Percentiles rank a stretch among this genome's conserved stretches.
Conservation (phyloP, 2,888 invertebrate genomes). For the Teleiodes luculella region DNA sequence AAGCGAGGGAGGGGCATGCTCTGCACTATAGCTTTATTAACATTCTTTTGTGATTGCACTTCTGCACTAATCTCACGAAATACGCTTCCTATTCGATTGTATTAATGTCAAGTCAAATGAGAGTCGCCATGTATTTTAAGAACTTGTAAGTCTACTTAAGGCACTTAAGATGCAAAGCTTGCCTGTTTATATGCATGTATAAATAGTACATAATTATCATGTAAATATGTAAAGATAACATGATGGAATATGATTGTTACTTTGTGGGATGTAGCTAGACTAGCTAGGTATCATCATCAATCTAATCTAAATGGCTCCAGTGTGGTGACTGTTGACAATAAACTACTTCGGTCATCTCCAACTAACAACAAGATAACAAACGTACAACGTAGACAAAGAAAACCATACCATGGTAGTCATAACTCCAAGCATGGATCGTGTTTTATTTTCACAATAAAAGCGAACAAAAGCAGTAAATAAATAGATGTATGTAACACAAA, state of each 20-base stretch:
- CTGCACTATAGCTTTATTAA: slow-evolving; percentile 31
- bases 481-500: slow-evolving; percentile 48
- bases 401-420: slow-evolving; percentile 79
- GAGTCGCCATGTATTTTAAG: not conserved
- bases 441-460: slow-evolving; percentile 68
- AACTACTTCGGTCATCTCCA: slow-evolving; percentile 52
- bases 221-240: slow-evolving; percentile 17
- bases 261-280: slow-evolving; percentile 19
- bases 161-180: slow-evolving; percentile 4
- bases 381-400: slow-evolving; percentile 71
- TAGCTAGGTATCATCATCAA: slow-evolving; percentile 15
- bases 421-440: slow-evolving; percentile 78
- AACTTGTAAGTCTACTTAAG: not conserved
- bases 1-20: slow-evolving; percentile 42
- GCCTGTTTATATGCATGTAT: not conserved
- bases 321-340: slow-evolving; percentile 34
- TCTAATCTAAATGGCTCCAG: slow-evolving; percentile 34
- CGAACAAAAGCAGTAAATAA: slow-evolving; percentile 54
- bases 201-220: not conserved
- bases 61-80: not conserved
- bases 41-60: not conserved
- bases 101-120: not conserved
- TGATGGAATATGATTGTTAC: slow-evolving; percentile 15
- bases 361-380: slow-evolving; percentile 60
- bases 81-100: not conserved